These are phyloP conservation scores for Apogon talboti DNA, from an alignment of 2,797 vertebrate species.

Conservation along the genomic window DNA sequence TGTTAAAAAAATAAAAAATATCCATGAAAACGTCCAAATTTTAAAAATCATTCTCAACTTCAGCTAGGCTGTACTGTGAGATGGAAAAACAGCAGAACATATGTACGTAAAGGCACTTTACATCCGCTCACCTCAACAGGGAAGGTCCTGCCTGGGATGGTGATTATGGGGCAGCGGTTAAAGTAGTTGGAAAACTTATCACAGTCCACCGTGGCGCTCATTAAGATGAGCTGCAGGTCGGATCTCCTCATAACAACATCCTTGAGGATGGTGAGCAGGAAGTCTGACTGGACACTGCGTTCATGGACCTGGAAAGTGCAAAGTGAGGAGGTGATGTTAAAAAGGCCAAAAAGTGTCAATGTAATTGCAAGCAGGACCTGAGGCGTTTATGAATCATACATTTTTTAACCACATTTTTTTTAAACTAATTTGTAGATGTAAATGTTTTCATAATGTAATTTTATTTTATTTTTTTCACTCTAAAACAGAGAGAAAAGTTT, in stretches of 20 bases:
- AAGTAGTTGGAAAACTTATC: slow-evolving; percentile 95
- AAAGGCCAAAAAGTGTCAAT: background rate
- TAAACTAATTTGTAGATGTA: too few species aligned
- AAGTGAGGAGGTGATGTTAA: background rate
- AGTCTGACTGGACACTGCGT: slow-evolving; percentile 97
- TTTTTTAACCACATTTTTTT: too few species aligned
- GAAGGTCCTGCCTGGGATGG: slow-evolving; percentile 92
- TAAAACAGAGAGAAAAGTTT: too few species aligned
- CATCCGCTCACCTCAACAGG: slow-evolving; percentile 90
- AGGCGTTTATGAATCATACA: background rate
- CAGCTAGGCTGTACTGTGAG: too few species aligned
- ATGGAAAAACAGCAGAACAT: background rate
- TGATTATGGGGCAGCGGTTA: slow-evolving; percentile 94
- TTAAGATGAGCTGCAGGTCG: slow-evolving; percentile 92
- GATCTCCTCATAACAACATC: slow-evolving; percentile 92
- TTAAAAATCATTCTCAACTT: too few species aligned
- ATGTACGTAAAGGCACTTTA: background rate
- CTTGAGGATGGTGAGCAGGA: slow-evolving; percentile 93
- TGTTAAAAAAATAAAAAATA: too few species aligned
- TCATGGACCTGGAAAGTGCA: slow-evolving; percentile 90
- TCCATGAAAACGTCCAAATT: too few species aligned
- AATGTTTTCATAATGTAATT: too few species aligned
- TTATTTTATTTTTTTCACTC: too few species aligned
- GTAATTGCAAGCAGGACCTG: too few species aligned
- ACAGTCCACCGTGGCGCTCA: slow-evolving; percentile 98